Evolutionary conservation across 2,888 invertebrate genomes (phyloP), one percentile per base, ranked within the genome.

Genomic region (Tryphoninae sp.): DNA sequence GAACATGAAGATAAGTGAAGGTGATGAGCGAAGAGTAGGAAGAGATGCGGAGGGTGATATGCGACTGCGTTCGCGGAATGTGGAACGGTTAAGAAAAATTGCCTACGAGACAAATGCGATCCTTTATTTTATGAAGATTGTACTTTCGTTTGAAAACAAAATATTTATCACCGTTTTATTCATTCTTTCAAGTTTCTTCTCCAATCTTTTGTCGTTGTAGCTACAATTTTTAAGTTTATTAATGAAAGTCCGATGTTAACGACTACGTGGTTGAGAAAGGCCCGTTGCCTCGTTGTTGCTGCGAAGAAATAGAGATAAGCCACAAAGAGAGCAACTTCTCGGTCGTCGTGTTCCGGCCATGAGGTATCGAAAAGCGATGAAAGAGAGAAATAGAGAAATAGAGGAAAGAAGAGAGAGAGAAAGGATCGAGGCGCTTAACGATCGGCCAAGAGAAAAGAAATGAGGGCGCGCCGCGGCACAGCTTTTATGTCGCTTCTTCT

Each of bases 401-500:
- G 40, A 16, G 53, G 62, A 74, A 40, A 64, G 67, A 62, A 13
- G 40, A 64, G 33, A 45, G 19, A 62, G 53, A 22, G 42, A 67
- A 23, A 62, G 67, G 53, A 42, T 42, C 49, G 82, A 76, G 61
- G 69, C 81, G 78, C 72, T 82, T 82, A 85, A 85, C 85, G 85
- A 85, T 83, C 85, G 61, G 42, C 73, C 78, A 77, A 81, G 83
- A 82, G 83, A 71, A 80, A 40, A 80, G 79, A 83, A 85, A 83
- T 77, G 81, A 84, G 83, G 78, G 71, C 78, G 82, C 68, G 76
- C 53, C 19, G 67, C 69, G 78, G 64, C 45, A 45, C 67, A 81
- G 74, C 78, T 86, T 77, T 86, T 83, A 83, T 78, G 82, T 85
- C 76, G 81, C 76, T 71, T 78, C 74, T 82, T 85, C 84, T 82